phyloP scores from a whole-genome alignment of 1,140 invertebrate species.

The Polyergus mexicanus region DNA sequence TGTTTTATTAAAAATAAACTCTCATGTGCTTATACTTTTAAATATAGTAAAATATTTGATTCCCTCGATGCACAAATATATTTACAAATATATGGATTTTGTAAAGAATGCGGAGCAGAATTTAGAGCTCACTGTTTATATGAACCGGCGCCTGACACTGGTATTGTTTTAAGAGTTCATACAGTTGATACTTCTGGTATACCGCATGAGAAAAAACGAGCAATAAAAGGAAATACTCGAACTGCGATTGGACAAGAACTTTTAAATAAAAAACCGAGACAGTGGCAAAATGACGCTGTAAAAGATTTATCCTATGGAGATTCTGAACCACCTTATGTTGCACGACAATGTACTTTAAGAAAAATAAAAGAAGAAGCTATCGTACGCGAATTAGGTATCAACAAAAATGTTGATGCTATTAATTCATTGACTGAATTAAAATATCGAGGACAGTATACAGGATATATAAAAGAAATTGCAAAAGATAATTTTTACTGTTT shows the following conservation, averaged over 20 bases:
- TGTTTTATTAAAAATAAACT: constrained; percentile 27
- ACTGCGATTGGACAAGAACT: no score
- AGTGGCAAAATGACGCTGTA: no score
- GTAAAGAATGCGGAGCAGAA: constrained; percentile 5
- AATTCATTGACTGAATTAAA: constrained; percentile 53
- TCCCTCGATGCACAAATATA: neutral
- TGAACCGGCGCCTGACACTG: no score
- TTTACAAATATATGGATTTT: constrained; percentile 27
- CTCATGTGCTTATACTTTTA: constrained; percentile 23
- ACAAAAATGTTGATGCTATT: neutral
- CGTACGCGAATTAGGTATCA: neutral
- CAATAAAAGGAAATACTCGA: no score
- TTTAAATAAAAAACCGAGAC: no score
- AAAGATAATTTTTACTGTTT: constrained; percentile 56
- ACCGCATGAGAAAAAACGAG: no score
- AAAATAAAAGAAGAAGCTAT: constrained; percentile 29
- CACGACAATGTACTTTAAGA: constrained; percentile 2
- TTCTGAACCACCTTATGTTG: no score
- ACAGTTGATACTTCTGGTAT: no score
- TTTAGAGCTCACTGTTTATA: constrained; percentile 7
- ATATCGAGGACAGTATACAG: constrained; percentile 47
- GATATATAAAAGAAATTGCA: constrained; percentile 63
- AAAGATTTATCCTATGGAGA: no score
- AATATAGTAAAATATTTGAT: constrained; percentile 24
- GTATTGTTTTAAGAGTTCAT: no score